phyloP scores from a whole-genome alignment of 1,140 invertebrate species.

The Drosophila nasuta region DNA sequence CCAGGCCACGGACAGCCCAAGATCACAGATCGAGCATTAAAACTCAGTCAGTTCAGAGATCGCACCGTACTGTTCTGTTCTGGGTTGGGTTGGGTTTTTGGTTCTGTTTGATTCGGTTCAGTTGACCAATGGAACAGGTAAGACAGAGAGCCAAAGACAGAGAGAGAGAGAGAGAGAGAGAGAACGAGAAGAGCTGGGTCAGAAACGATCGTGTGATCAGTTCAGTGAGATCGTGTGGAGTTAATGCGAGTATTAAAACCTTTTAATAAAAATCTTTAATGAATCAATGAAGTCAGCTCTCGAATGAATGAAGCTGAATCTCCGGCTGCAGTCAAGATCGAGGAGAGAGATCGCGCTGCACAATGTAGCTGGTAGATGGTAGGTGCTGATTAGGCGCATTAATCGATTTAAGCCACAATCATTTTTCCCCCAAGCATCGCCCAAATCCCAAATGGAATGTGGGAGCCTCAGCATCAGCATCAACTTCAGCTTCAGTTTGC shows the following conservation, averaged over 20 bases:
- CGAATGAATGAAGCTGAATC: conserved; percentile 26
- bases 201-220: conserved; percentile 56
- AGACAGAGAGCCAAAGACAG: not conserved
- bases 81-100: conserved; percentile 11
- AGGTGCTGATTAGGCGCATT: conserved; percentile 80
- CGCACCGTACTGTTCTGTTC: conserved; percentile 11
- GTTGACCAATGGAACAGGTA: conserved; percentile 56
- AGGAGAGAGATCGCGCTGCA: conserved; percentile 46
- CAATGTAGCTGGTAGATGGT: conserved; percentile 65
- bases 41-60: conserved; percentile 57
- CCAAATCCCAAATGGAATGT: conserved; percentile 63
- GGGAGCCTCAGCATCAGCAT: conserved; percentile 57
- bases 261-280: conserved; percentile 84
- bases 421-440: conserved; percentile 37
- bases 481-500: not conserved
- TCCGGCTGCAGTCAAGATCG: conserved; percentile 7
- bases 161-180: not conserved
- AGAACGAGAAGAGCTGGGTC: conserved; percentile 1
- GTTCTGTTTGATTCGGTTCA: conserved; percentile 18
- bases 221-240: conserved; percentile 81
- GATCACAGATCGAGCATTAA: conserved; percentile 61
- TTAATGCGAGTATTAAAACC: conserved; percentile 84
- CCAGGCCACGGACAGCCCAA: conserved; percentile 48
- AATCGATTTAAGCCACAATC: conserved; percentile 84
- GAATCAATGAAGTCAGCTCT: conserved; percentile 68